Evolutionary conservation across 2,888 invertebrate species (phyloP).

Genomic region (Ypsolopha sequella): DNA sequence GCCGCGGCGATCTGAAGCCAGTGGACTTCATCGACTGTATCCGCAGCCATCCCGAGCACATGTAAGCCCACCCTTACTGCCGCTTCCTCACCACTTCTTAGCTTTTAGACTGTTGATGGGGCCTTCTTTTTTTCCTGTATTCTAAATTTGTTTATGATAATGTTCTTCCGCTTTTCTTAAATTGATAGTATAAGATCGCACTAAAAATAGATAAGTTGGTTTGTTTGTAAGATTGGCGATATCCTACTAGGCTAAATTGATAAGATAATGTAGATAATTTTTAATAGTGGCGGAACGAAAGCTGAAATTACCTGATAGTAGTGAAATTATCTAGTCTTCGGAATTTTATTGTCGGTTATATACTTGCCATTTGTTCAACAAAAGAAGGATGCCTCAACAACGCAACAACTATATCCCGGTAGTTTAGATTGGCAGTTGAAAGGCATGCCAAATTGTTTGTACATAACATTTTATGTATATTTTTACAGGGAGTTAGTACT

Average conservation of each 20-base stretch:
- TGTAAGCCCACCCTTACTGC: slow-evolving; percentile 75
- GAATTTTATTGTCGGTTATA: too few relatives aligned
- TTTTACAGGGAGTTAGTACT: slow-evolving; percentile 59
- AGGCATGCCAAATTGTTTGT: slow-evolving; percentile 18
- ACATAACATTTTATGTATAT: slow-evolving; percentile 43
- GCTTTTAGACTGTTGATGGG: neutral
- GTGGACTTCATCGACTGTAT: slow-evolving; percentile 91
- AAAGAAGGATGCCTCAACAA: neutral
- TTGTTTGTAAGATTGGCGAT: too few relatives aligned
- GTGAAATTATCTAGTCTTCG: too few relatives aligned
- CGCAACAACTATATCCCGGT: neutral
- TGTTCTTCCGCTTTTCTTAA: neutral
- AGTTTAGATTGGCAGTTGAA: neutral
- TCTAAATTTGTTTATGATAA: neutral
- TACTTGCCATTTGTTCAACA: neutral
- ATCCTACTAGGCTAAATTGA: too few relatives aligned
- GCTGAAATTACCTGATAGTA: too few relatives aligned
- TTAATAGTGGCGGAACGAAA: too few relatives aligned
- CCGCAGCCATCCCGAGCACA: slow-evolving; percentile 96
- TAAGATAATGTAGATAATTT: too few relatives aligned
- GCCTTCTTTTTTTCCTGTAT: too few relatives aligned
- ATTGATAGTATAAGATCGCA: too few relatives aligned
- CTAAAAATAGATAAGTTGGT: too few relatives aligned
- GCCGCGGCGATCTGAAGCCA: slow-evolving; percentile 84
- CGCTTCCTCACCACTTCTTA: neutral